A percentile compares a stretch with the other conserved stretches of the same genome.
These are phyloP conservation scores for Globodera ellingtonae DNA, from an alignment of 1,140 invertebrate genomes.

Conservation along the genomic window DNA sequence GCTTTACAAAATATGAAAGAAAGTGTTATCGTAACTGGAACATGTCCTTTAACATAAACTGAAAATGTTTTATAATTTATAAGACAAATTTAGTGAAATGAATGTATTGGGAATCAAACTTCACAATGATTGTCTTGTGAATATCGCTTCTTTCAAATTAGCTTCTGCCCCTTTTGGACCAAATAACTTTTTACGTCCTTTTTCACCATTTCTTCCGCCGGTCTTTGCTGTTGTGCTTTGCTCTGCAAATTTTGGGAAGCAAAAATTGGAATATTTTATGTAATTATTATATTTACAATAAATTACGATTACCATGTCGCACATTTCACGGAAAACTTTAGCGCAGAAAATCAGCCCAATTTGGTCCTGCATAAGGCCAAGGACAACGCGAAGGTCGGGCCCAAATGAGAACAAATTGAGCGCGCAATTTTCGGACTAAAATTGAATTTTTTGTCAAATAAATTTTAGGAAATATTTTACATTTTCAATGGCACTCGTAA, in stretches of 20 bases:
- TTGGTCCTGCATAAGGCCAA: constrained; percentile 47
- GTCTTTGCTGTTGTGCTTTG: neutral
- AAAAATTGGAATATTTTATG: neutral
- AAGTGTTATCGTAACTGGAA: no score
- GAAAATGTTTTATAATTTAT: no score
- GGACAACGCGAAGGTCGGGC: constrained; percentile 34
- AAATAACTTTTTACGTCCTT: no score
- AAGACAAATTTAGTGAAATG: no score
- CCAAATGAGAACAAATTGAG: constrained; percentile 31
- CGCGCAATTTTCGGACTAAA: constrained; percentile 21
- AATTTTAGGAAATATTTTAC: constrained; percentile 7
- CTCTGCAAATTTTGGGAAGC: neutral
- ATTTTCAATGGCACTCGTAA: constrained; percentile 10
- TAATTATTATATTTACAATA: no score
- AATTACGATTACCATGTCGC: constrained; percentile 34
- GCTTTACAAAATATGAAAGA: no score
- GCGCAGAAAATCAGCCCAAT: constrained; percentile 47
- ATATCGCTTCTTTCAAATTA: no score
- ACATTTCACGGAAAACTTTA: constrained; percentile 51
- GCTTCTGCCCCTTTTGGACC: no score
- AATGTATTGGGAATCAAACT: no score
- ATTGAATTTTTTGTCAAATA: constrained; percentile 10
- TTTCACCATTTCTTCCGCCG: neutral
- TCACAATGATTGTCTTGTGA: no score
- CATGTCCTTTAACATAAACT: no score